phyloP scores from a whole-genome alignment of 2,113 vertebrate genomes.

The Scomber scombrus region DNA sequence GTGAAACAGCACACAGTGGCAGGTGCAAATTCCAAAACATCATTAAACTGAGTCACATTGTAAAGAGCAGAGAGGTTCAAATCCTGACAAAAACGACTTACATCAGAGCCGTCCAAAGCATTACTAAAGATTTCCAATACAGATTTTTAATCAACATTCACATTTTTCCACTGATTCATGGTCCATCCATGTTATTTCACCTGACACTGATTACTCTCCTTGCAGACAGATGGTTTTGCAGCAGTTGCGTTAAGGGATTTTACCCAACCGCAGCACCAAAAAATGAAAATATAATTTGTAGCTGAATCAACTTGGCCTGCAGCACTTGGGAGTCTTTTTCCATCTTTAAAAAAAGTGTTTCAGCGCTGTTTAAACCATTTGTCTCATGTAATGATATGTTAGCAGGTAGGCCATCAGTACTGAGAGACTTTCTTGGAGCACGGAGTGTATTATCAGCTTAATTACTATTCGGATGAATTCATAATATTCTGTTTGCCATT shows the following conservation, averaged over 20 bases:
- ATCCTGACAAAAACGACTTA: background rate
- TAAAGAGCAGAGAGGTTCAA: background rate
- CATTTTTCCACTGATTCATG: slow-evolving; percentile 53
- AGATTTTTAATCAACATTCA: slow-evolving; percentile 48
- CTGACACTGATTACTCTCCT: slow-evolving; percentile 65
- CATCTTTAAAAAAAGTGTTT: slow-evolving; percentile 42
- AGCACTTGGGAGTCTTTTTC: slow-evolving; percentile 26
- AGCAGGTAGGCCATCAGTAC: slow-evolving; percentile 40
- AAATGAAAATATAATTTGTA: slow-evolving; percentile 67
- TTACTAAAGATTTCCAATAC: slow-evolving; percentile 45
- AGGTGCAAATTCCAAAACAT: background rate
- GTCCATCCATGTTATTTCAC: slow-evolving; percentile 56
- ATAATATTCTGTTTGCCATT: slow-evolving; percentile 22
- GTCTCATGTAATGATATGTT: slow-evolving; percentile 33
- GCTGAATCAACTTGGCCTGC: slow-evolving; percentile 50
- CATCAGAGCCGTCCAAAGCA: slow-evolving; percentile 12
- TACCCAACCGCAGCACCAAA: slow-evolving; percentile 42
- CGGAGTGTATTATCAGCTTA: background rate
- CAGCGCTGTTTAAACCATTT: slow-evolving; percentile 33
- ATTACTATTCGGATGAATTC: slow-evolving; percentile 20
- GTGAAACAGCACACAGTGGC: background rate
- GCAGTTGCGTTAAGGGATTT: slow-evolving; percentile 44
- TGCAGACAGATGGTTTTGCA: slow-evolving; percentile 56
- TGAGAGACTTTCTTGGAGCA: slow-evolving; percentile 18
- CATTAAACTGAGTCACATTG: background rate